A percentile compares a stretch with the other conserved stretches of the same genome.
These are phyloP conservation scores for Hyppa rectilinea DNA, from an alignment of 2,888 invertebrate genomes.

Conservation along the genomic window DNA sequence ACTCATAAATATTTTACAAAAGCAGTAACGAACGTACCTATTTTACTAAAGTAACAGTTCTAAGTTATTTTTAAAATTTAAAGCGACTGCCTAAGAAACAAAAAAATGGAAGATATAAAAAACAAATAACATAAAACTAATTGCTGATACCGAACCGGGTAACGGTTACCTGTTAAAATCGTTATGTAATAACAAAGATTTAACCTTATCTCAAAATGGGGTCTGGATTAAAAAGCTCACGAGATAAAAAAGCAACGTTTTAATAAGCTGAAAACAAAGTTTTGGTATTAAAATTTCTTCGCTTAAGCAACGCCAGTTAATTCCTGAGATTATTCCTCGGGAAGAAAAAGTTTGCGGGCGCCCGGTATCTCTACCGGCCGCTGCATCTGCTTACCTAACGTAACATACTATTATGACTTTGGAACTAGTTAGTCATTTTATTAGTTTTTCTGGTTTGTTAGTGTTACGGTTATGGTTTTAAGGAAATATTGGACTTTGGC, in stretches of 20 bases:
- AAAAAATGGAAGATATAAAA: slow-evolving; percentile 45
- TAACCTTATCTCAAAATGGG: slow-evolving; percentile 64
- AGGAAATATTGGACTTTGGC: slow-evolving; percentile 20
- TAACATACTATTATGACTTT: slow-evolving; percentile 68
- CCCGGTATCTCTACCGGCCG: slow-evolving; percentile 67
- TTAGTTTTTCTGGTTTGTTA: slow-evolving; percentile 60
- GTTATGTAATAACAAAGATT: slow-evolving; percentile 58
- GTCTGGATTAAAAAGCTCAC: slow-evolving; percentile 66
- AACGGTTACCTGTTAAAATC: slow-evolving; percentile 51
- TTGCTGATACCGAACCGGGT: slow-evolving; percentile 51
- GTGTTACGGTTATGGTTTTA: slow-evolving; percentile 45
- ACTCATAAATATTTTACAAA: not conserved
- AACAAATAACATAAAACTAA: slow-evolving; percentile 58
- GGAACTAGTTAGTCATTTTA: slow-evolving; percentile 65
- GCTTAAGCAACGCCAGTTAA: slow-evolving; percentile 75
- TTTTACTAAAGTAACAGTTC: not conserved
- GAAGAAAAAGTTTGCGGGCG: slow-evolving; percentile 74
- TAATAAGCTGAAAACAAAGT: slow-evolving; percentile 79
- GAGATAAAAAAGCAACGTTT: slow-evolving; percentile 69
- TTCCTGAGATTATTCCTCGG: slow-evolving; percentile 75
- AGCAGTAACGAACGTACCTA: not conserved
- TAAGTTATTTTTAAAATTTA: slow-evolving; percentile 3
- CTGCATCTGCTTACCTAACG: slow-evolving; percentile 68
- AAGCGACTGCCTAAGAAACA: slow-evolving; percentile 11
- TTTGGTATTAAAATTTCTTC: slow-evolving; percentile 76